A percentile compares a stretch with the other conserved stretches of the same genome.
These are phyloP conservation scores for Atethmia centrago DNA, from an alignment of 2,888 invertebrate species.

Conservation along the genomic window DNA sequence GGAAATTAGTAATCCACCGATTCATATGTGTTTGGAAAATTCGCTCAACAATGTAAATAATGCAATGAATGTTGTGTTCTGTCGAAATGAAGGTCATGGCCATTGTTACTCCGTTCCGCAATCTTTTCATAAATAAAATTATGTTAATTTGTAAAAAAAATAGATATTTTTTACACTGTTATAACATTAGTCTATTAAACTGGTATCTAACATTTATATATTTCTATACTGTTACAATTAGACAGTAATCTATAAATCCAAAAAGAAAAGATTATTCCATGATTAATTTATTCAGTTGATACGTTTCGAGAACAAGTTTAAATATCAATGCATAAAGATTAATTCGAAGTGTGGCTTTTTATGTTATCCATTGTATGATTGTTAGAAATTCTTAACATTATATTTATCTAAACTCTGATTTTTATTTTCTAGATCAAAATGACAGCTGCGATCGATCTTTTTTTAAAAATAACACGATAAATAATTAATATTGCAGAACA, in stretches of 20 bases:
- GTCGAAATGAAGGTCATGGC: too few relatives aligned
- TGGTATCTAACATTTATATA: neutral
- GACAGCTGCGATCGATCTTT: too few relatives aligned
- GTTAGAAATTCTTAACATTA: neutral
- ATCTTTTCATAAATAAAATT: too few relatives aligned
- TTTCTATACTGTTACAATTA: neutral
- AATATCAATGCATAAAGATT: neutral
- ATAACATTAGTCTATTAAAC: neutral
- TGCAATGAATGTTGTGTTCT: too few relatives aligned
- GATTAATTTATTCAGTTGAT: neutral
- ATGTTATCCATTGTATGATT: neutral
- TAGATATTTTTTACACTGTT: conserved; percentile 1
- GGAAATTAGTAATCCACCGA: neutral
- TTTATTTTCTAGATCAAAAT: too few relatives aligned
- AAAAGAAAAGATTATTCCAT: neutral
- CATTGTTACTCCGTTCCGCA: too few relatives aligned
- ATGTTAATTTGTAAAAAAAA: neutral
- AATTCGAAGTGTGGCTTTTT: neutral
- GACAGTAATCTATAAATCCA: neutral
- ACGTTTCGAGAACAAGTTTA: neutral
- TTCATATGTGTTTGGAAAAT: too few relatives aligned
- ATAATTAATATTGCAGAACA: too few relatives aligned
- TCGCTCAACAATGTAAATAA: neutral
- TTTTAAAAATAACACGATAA: too few relatives aligned
- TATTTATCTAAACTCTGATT: too few relatives aligned